Conservation (phyloP, 2,113 vertebrate species). For the Xerus inauris region DNA sequence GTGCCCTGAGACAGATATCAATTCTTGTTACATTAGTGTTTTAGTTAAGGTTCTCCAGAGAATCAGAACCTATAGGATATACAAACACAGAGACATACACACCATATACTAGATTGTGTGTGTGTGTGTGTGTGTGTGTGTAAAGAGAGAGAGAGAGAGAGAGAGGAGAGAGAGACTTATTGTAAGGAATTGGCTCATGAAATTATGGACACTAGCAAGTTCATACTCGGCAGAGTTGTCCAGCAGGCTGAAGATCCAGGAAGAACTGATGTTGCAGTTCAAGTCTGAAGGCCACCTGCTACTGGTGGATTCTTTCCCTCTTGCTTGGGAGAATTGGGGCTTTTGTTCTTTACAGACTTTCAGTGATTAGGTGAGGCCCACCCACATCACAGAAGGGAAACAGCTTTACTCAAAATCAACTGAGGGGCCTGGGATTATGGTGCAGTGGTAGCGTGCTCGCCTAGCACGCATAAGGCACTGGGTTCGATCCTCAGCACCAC, state of each 20-base stretch:
- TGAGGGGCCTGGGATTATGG: no score
- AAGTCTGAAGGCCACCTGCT: background rate
- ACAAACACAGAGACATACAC: no score
- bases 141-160: background rate
- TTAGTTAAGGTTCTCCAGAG: no score
- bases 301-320: background rate
- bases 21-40: background rate
- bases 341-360: background rate
- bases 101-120: no score
- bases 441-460: no score
- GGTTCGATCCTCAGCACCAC: no score
- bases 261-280: background rate
- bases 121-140: no score
- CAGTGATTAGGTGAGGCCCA: background rate
- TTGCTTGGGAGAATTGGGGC: background rate
- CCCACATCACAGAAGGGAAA: background rate
- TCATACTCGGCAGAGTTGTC: background rate
- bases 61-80: no score
- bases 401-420: background rate
- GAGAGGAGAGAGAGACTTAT: background rate
- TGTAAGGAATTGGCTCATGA: background rate
- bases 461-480: no score
- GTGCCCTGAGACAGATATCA: background rate
- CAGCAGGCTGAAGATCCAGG: background rate
- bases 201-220: background rate